A percentile compares a stretch with the other conserved stretches of the same genome.
These are phyloP conservation scores for Andricus quercusramuli DNA, from an alignment of 2,888 invertebrate genomes.

Conservation along the genomic window DNA sequence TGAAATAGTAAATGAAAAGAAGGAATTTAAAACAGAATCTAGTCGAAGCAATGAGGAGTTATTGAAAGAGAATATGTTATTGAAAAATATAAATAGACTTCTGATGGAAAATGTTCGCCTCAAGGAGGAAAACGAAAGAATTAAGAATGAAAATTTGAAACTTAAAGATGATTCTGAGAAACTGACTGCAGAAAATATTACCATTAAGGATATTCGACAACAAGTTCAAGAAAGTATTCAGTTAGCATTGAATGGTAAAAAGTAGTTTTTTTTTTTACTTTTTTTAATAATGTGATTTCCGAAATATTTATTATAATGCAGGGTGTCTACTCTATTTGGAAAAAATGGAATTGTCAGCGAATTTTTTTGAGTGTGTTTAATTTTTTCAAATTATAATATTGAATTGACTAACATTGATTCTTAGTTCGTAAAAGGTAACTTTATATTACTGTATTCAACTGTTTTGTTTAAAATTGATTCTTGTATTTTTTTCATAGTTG, in stretches of 20 bases:
- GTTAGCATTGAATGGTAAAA: background rate
- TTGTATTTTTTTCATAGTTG: no score
- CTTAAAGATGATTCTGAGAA: background rate
- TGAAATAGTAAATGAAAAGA: background rate
- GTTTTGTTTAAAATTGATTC: no score
- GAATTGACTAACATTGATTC: no score
- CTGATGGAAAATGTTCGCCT: background rate
- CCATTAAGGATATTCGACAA: background rate
- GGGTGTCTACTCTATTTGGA: no score
- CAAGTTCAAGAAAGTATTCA: constrained; percentile 5
- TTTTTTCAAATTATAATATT: no score
- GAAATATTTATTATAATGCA: background rate
- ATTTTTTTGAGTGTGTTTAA: no score
- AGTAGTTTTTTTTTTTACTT: background rate
- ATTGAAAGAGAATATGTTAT: background rate
- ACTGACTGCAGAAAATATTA: background rate
- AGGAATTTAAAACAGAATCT: background rate
- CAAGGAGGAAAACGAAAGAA: background rate
- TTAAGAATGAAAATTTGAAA: background rate
- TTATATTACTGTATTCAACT: no score
- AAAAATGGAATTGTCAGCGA: no score
- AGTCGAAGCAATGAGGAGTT: background rate
- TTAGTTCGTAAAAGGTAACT: no score
- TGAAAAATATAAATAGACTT: background rate
- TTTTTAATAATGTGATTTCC: background rate